Conservation (phyloP, 2,113 vertebrate genomes). For the Gallinago jamesoni region DNA sequence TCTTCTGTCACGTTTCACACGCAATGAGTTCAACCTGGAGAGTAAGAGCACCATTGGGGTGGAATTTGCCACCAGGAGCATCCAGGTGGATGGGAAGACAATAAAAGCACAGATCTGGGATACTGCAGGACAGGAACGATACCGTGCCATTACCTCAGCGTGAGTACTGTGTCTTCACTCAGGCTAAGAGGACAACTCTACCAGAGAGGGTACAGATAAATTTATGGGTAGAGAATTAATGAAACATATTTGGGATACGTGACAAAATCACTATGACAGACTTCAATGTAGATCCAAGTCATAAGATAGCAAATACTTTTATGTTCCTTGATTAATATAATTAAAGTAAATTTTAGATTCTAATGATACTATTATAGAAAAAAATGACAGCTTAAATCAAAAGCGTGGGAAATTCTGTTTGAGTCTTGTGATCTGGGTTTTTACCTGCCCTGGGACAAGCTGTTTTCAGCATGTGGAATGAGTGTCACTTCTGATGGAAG, state of each 20-base stretch:
- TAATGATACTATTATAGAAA: background rate
- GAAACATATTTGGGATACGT: accelerated
- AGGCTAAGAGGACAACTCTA: background rate
- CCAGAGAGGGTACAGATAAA: background rate
- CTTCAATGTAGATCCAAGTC: background rate
- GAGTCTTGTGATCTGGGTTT: background rate
- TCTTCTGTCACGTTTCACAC: slow-evolving; percentile 94
- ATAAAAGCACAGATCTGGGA: slow-evolving; percentile 99
- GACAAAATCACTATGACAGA: background rate
- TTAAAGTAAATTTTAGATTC: background rate
- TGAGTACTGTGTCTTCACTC: slow-evolving; percentile 68
- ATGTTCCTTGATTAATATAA: background rate
- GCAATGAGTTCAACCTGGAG: slow-evolving; percentile 98
- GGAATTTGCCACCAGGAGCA: slow-evolving; percentile 96
- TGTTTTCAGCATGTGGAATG: accelerated
- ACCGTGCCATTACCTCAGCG: slow-evolving; percentile 97
- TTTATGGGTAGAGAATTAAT: background rate
- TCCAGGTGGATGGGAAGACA: slow-evolving; percentile 96
- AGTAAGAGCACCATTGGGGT: slow-evolving; percentile 98
- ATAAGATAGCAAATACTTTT: background rate
- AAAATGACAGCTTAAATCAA: background rate
- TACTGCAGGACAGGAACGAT: slow-evolving; percentile 94
- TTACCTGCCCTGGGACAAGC: background rate
- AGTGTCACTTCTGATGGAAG: background rate
- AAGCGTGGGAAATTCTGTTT: background rate